A percentile compares a stretch with the other conserved stretches of the same genome.
Conservation (phyloP, 2,113 vertebrate species). For the Poeciliopsis prolifica region DNA sequence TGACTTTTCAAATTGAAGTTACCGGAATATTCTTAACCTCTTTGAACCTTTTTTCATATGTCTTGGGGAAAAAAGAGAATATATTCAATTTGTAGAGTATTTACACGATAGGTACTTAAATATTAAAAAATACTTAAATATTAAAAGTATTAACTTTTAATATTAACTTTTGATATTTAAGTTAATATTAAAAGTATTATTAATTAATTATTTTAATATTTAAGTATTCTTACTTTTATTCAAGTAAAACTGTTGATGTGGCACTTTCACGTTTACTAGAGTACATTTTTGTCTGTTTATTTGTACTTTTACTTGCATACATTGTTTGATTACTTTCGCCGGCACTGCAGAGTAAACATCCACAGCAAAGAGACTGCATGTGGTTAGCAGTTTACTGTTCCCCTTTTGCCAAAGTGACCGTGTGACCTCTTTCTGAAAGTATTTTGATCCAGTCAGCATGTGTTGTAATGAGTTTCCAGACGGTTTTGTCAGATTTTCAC, state of each 20-base stretch:
- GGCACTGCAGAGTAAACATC: neutral
- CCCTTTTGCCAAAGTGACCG: constrained; percentile 7
- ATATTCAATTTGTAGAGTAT: neutral
- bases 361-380: constrained; percentile 2
- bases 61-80: neutral
- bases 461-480: constrained; percentile 34
- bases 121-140: too few relatives aligned
- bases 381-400: neutral
- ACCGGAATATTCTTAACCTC: neutral
- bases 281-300: too few relatives aligned
- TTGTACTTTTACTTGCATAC: too few relatives aligned
- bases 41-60: neutral
- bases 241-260: too few relatives aligned
- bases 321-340: too few relatives aligned
- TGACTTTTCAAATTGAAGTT: neutral
- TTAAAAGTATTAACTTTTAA: too few relatives aligned
- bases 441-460: neutral
- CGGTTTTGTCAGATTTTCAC: constrained; percentile 6
- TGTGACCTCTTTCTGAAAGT: constrained; percentile 15
- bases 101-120: too few relatives aligned
- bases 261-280: too few relatives aligned
- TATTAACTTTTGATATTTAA: too few relatives aligned
- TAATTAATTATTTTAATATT: too few relatives aligned
- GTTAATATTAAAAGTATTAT: too few relatives aligned
- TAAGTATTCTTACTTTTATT: too few relatives aligned